Evolutionary conservation across 2,888 invertebrate species (phyloP), one percentile per base, ranked within the genome.

Genomic region (Aleiodes alternator): DNA sequence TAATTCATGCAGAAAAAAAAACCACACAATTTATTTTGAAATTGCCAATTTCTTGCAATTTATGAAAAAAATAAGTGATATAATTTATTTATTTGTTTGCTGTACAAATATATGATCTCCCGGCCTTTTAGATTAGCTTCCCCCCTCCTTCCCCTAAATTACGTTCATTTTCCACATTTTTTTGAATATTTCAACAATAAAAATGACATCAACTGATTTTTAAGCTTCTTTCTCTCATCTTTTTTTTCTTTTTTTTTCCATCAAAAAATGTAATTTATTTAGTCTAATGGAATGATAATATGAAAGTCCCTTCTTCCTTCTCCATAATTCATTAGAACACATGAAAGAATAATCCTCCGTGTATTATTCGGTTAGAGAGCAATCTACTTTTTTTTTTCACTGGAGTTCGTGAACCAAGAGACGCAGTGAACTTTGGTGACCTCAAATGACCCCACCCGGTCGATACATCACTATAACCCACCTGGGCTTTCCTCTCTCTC

Each of bases 341-440:
- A 64, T 64, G 16, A 48, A 43, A 16, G 34, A 64, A 64, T 48
- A 43, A 14, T 23, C 16, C 29, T 48, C 48, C 64, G 5, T 43
- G 14, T 48, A 64, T 64, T 64, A 64, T 64, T 64, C 43, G 43
- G 43, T 64, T 43, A 64, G 66, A 70, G 73, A 70, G 76, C 75
- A 74, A 78, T 79, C 73, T 72, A 80, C 78, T 78, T 72, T 73
- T 72, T 73, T 23, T 23, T 23, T 53, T 56, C 76, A 57, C 53
- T 73, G 77, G 77, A 78, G 82, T 84, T 84, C 84, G 83, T 84
- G 86, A 86, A 80, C 80, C 71, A 78, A 48, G 66, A 84, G 83
- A 82, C 84, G 82, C 82, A 83, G 82, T 88, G 87, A 88, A 88
- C 88, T 87, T 87, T 85, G 82, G 84, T 88, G 87, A 88, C 87